Percentiles rank a stretch among this genome's conserved stretches.
Evolutionary conservation across 2,888 invertebrate species (phyloP).

Genomic region (Cheilosia vulpina): DNA sequence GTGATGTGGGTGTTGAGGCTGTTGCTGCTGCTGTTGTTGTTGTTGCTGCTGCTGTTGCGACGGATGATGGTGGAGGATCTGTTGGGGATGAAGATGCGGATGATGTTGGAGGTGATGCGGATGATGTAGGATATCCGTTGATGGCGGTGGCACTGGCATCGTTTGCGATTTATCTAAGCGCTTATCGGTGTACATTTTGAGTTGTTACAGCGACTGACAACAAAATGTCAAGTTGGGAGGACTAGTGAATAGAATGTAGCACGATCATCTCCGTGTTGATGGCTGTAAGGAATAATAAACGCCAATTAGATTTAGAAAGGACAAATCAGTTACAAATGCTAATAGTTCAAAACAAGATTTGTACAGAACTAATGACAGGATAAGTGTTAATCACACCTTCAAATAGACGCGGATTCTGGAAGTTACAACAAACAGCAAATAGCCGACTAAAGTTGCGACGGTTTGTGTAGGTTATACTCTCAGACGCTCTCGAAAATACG

Average conservation of each 20-base stretch:
- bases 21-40: constrained; percentile 41
- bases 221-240: constrained; percentile 28
- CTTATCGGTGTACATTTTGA: constrained; percentile 78
- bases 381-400: no score
- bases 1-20: constrained; percentile 77
- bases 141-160: constrained; percentile 73
- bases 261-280: constrained; percentile 42
- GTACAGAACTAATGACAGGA: no score
- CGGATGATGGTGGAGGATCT: constrained; percentile 76
- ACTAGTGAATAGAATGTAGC: constrained; percentile 34
- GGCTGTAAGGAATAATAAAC: constrained; percentile 23
- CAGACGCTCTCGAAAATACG: no score
- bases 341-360: no score
- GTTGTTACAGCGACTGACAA: constrained; percentile 27
- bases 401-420: no score
- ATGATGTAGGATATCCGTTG: constrained; percentile 73
- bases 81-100: constrained; percentile 76
- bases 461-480: no score
- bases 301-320: not conserved
- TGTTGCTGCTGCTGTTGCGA: constrained; percentile 62
- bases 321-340: no score
- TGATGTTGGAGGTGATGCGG: constrained; percentile 74
- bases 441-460: no score
- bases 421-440: no score
- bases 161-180: constrained; percentile 77